phyloP scores from a whole-genome alignment of 1,140 invertebrate genomes.

The Ganaspis sp. region DNA sequence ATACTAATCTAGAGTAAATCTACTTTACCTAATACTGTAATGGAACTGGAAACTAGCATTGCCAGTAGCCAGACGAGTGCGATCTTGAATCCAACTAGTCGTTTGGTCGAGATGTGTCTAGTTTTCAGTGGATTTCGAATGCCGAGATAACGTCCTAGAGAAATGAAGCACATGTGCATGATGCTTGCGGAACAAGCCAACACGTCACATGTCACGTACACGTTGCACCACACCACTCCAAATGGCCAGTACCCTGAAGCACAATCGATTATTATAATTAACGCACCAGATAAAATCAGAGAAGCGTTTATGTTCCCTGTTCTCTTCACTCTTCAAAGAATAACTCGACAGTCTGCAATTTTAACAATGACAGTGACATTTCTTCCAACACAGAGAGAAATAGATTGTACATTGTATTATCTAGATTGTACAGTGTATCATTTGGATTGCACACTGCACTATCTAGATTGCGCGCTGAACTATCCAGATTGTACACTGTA shows the following conservation, averaged over 20 bases:
- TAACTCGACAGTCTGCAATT: too few species aligned
- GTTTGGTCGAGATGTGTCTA: constrained; percentile 85
- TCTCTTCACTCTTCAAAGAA: not conserved
- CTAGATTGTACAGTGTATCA: too few species aligned
- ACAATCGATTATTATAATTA: constrained; percentile 28
- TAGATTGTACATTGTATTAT: too few species aligned
- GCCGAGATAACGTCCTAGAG: constrained; percentile 92
- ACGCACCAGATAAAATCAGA: constrained; percentile 25
- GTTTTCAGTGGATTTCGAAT: constrained; percentile 93
- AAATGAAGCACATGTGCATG: constrained; percentile 98
- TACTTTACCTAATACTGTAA: constrained; percentile 88
- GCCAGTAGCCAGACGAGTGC: constrained; percentile 90
- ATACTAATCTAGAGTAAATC: constrained; percentile 6
- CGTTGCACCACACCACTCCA: constrained; percentile 90
- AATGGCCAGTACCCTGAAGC: constrained; percentile 93
- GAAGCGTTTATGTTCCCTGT: not conserved
- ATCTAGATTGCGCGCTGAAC: too few species aligned
- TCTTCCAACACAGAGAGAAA: too few species aligned
- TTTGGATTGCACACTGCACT: too few species aligned
- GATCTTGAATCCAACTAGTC: constrained; percentile 88
- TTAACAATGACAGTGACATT: too few species aligned
- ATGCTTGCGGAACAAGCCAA: constrained; percentile 95
- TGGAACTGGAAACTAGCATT: constrained; percentile 90
- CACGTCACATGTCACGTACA: constrained; percentile 97
- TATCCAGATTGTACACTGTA: too few species aligned